Conservation (phyloP, 2,888 invertebrate genomes). For the Eugnorisma glareosa region DNA sequence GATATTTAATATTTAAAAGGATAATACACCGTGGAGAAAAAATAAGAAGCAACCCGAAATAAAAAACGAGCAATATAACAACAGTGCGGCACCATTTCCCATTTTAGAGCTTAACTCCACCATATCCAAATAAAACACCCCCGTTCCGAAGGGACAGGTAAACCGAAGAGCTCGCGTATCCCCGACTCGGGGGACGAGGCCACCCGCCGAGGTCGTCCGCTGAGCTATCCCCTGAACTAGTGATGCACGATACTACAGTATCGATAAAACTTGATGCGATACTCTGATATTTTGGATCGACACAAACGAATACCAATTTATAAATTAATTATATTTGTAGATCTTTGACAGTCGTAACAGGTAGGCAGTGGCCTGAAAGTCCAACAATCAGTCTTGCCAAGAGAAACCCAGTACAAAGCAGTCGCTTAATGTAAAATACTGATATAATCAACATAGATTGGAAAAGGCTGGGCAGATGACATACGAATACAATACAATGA, state of each 20-base stretch:
- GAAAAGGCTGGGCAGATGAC: too few species aligned
- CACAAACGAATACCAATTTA: background rate
- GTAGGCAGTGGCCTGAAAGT: background rate
- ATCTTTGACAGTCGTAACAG: background rate
- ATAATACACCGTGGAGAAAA: background rate
- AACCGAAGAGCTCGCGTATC: background rate
- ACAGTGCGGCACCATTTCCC: background rate
- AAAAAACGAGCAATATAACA: background rate
- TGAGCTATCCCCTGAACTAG: background rate
- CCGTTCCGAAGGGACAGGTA: background rate
- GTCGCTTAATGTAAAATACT: too few species aligned
- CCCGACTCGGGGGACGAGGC: constrained; percentile 1
- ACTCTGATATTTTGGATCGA: background rate
- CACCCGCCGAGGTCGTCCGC: background rate
- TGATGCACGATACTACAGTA: background rate
- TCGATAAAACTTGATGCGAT: background rate
- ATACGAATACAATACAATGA: too few species aligned
- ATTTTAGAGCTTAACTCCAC: background rate
- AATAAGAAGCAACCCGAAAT: background rate
- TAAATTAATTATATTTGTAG: background rate
- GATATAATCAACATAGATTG: too few species aligned
- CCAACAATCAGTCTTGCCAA: background rate
- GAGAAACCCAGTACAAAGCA: too few species aligned
- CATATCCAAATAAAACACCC: constrained; percentile 13
- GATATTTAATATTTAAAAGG: background rate